Evolutionary conservation across 1,140 invertebrate species (phyloP), one percentile per base, ranked within the genome.

Genomic region (Brachionus plicatilis): DNA sequence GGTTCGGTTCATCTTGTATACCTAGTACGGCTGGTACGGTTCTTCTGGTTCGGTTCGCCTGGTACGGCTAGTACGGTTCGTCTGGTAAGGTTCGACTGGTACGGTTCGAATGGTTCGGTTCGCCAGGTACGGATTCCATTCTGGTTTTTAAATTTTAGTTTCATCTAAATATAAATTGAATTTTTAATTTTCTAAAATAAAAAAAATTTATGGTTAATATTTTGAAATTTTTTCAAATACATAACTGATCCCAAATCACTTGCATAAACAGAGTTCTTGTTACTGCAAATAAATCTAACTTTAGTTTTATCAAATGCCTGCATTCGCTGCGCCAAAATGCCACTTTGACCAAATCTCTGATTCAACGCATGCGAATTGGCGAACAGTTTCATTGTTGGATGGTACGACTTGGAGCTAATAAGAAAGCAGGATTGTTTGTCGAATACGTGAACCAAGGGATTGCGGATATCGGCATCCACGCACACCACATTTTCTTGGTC

Each of bases 221-320:
- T n/a, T n/a, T n/a, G n/a, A n/a, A n/a, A n/a, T n/a, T n/a, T n/a
- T n/a, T n/a, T n/a, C n/a, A n/a, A n/a, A n/a, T n/a, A n/a, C n/a
- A n/a, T n/a, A n/a, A n/a, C n/a, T n/a, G n/a, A n/a, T 20, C 79
- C 79, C 41, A 82, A 68, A 68, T 82, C 79, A 68, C 79, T 65
- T n/a, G 79, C 79, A 20, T 82, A 82, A 27, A 82, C 17, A 4
- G 50, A 82, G n/a, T 82, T 68, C 3, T 27, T 20, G 29, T 65
- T 60, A 4, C 33, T 43, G 43, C 65, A 60, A 20, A 82, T 65
- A 45, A 82, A 82, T 41, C 79, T 2, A 82, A 82, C 43, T 60
- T 82, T 82, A 11, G 79, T 47, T 33, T 82, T 82, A 14, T 82
- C 79, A 37, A 82, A 82, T 5, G 79, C 50, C 27, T 82, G 37